Evolutionary conservation across 2,113 vertebrate species (phyloP), one percentile per base, ranked within the genome.

Genomic region (Megatriorchis doriae): DNA sequence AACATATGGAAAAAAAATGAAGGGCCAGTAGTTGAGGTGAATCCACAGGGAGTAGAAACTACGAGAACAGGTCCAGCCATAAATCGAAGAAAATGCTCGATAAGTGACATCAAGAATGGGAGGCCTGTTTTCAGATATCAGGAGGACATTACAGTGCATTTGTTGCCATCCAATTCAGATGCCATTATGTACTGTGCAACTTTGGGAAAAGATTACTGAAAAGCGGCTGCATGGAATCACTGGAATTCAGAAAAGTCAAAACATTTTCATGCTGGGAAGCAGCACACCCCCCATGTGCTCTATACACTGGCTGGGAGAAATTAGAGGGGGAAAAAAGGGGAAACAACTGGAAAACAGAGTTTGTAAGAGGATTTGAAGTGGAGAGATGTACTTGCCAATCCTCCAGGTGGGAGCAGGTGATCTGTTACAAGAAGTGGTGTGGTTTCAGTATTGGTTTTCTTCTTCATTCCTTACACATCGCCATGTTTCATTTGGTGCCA

Each of bases 181-280:
- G 13, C 45, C 23, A 3, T 32, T 47, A 62, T 0, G 1, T n/a
- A 50, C n/a, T 21, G 11, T 9, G 42, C 22, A 68, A 1, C 56
- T 88, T 15, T 59, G 17, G 26, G 52, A 55, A 21, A 32, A 77
- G 18, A 26, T 65, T 45, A 40, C 53, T 13, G 31, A 72, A 42
- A 90, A 48, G 13, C 7, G 22, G 15, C 62, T 77, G 61, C 4
- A 1, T 47, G 52, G 53, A 75, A 66, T 66, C 66, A 20, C 31
- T 73, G 58, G 53, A 43, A 40, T 77, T 94, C 31, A 48, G 72
- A 59, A 53, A 88, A 95, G 36, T 70, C 4, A 53, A 40, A 77
- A 16, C 65, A 53, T 86, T 81, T 80, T 61, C 71, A 15, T 50
- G 14, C 45, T 81, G 45, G 47, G 55, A 90, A 88, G 88, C 38